Percentiles rank a stretch among this genome's conserved stretches.
These are phyloP conservation scores for Drosophila koepferae DNA, from an alignment of 2,888 invertebrate genomes.

Conservation along the genomic window DNA sequence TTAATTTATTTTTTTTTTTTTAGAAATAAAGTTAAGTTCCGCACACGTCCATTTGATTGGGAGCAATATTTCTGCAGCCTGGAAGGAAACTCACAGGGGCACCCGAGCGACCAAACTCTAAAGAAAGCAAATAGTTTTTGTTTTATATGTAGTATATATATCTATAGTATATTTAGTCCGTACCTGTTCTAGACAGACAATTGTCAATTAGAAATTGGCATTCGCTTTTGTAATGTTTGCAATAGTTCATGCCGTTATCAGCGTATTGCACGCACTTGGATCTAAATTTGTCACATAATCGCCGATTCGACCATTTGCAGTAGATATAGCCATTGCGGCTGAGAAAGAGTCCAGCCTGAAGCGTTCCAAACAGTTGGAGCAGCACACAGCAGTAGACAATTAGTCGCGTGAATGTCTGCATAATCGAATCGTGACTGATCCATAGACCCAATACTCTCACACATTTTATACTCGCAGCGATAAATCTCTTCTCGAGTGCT, in stretches of 20 bases:
- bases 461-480: constrained; percentile 33
- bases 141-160: not conserved
- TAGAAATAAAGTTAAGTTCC: not conserved
- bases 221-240: constrained; percentile 55
- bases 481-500: not conserved
- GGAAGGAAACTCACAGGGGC: not conserved
- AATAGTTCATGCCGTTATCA: not conserved
- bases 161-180: rapidly evolving
- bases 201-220: constrained; percentile 50
- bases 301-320: constrained; percentile 48
- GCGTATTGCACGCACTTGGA: constrained; percentile 30
- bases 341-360: constrained; percentile 44
- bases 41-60: not conserved
- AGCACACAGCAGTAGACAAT: constrained; percentile 6
- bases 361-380: constrained; percentile 17
- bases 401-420: constrained; percentile 18
- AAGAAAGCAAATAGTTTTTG: not conserved
- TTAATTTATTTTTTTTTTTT: not conserved
- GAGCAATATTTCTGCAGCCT: not conserved
- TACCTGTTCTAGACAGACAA: constrained; percentile 50
- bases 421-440: constrained; percentile 27
- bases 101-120: constrained; percentile 34
- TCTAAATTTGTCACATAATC: constrained; percentile 35
- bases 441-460: not conserved
- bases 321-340: constrained; percentile 40